Evolutionary conservation across 2,113 vertebrate species (phyloP), one percentile per base, ranked within the genome.

Genomic region (Hemicordylus capensis): DNA sequence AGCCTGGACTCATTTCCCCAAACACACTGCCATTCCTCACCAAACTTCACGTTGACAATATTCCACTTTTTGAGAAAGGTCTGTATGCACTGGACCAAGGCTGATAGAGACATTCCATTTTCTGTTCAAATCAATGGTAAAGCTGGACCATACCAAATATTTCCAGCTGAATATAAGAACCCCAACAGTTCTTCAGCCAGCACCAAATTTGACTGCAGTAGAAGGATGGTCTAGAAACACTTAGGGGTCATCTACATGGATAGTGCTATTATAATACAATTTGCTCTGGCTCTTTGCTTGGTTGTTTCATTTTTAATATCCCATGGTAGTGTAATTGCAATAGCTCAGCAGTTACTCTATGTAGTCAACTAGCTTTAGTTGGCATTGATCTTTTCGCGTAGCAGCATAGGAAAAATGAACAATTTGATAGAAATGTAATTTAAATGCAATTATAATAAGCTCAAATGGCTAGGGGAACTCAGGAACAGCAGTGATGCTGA

Each of bases 361-460:
- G 48, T 8, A 75, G 78, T 76, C 73, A 81, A 11, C 59, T 26
- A 75, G 61, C n/a, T 76, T 76, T 76, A 44, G 48, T 87, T 91
- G 67, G 24, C 63, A 4, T 83, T 24, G 67, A 26, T 76, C 73
- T 84, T 80, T 74, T 67, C 42, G 54, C 85, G 84, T 72, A 72
- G 1, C 39, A 84, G 61, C 15, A 59, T 8, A 19, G 82, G 22
- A 84, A 19, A 26, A 75, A 72, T 87, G 63, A 63, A 81, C 86
- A 59, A 10, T 77, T 72, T 88, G 74, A 77, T 51, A 56, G 80
- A 67, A 81, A 67, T 58, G n/a, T 75, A 44, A 67, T 79, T 77
- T 84, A 76, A 67, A n/a, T 88, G 70, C 66, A n/a, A 73, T 59
- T 75, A 39, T 76, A 42, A 86, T 85, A 42, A 4, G 9, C 54